Conservation (phyloP, 2,797 vertebrate genomes). For the Alosa sapidissima region DNA sequence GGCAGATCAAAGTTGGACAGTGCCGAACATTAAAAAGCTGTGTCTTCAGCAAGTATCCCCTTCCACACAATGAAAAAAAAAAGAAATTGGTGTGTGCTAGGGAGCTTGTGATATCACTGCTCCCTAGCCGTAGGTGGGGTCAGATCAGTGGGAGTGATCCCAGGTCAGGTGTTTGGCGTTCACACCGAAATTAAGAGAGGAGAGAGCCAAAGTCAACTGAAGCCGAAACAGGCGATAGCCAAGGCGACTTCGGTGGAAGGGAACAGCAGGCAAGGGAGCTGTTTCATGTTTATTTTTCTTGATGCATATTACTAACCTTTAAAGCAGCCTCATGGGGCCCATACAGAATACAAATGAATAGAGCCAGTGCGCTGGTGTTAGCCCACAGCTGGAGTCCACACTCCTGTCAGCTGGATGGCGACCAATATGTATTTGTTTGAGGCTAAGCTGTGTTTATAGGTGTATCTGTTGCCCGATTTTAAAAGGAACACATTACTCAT, state of each 20-base stretch:
- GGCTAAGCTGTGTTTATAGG: background rate
- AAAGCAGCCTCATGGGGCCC: conserved; percentile 45
- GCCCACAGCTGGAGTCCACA: conserved; percentile 43
- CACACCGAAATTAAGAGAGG: conserved; percentile 46
- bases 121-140: conserved; percentile 36
- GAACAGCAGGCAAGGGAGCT: conserved; percentile 38
- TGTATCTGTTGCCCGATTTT: conserved; percentile 11
- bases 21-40: background rate
- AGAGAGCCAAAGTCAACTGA: conserved; percentile 56
- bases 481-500: conserved; percentile 28
- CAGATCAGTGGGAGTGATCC: conserved; percentile 46
- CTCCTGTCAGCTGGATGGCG: conserved; percentile 4
- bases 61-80: background rate
- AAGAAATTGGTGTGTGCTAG: conserved; percentile 15
- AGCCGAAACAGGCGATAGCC: conserved; percentile 47
- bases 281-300: conserved; percentile 51
- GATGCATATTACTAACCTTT: conserved; percentile 54
- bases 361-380: conserved; percentile 51
- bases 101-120: conserved; percentile 45
- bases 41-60: background rate
- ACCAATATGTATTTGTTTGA: conserved; percentile 4
- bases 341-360: conserved; percentile 44
- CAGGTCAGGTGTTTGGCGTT: conserved; percentile 61
- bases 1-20: background rate
- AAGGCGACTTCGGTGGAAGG: conserved; percentile 52